These are phyloP conservation scores for Drosophila tristis DNA, from an alignment of 1,140 invertebrate genomes.

Conservation along the genomic window DNA sequence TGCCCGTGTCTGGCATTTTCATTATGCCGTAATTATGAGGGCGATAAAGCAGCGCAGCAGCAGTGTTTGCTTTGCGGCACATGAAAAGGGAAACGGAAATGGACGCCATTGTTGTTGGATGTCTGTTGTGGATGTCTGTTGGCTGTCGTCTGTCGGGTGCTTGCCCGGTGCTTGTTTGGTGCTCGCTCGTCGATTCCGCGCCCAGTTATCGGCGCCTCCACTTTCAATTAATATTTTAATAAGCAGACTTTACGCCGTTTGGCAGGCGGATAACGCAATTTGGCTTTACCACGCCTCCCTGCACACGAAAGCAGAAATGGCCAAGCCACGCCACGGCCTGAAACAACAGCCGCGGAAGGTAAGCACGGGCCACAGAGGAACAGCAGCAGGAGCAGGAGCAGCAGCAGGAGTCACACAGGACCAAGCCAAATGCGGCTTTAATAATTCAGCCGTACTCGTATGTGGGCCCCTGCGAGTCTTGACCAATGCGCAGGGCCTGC, in stretches of 20 bases:
- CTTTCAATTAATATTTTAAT: constrained; percentile 83
- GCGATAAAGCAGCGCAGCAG: constrained; percentile 48
- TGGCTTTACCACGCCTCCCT: constrained; percentile 61
- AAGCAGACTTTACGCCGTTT: constrained; percentile 77
- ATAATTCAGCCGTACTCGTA: constrained; percentile 55
- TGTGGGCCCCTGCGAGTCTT: constrained; percentile 16
- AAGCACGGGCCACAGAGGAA: too few relatives aligned
- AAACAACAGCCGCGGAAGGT: constrained; percentile 1
- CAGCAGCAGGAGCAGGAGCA: neutral
- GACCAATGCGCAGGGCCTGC: constrained; percentile 20
- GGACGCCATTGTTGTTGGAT: constrained; percentile 35
- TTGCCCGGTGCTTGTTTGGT: too few relatives aligned
- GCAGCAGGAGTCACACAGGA: neutral
- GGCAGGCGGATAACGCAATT: constrained; percentile 73
- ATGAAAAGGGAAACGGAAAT: constrained; percentile 23
- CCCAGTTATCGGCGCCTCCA: constrained; percentile 67
- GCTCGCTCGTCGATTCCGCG: constrained; percentile 9
- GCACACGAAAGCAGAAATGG: constrained; percentile 45
- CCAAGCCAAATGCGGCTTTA: constrained; percentile 50
- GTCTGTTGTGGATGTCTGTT: constrained; percentile 7
- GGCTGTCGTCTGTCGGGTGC: too few relatives aligned
- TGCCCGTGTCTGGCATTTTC: constrained; percentile 66
- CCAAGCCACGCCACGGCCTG: constrained; percentile 2
- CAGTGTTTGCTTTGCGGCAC: constrained; percentile 48
- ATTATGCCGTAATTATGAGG: constrained; percentile 71